Percentiles rank a stretch among this genome's conserved stretches.
These are phyloP conservation scores for Cyanoliseus patagonus DNA, from an alignment of 2,113 vertebrate genomes.

Conservation along the genomic window DNA sequence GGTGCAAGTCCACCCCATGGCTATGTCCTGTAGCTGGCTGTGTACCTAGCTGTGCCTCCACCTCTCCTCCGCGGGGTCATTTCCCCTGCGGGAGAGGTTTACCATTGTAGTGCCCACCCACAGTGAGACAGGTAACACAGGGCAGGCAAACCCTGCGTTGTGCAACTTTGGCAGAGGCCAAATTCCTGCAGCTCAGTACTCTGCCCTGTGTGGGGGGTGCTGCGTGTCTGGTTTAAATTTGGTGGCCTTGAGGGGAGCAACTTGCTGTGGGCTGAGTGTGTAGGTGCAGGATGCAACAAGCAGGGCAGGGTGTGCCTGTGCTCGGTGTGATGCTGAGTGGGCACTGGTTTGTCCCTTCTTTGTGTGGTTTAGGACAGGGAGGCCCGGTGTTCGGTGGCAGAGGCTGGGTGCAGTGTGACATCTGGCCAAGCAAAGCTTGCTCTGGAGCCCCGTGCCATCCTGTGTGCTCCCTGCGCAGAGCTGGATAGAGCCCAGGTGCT, in stretches of 20 bases:
- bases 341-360: neutral
- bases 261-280: rapidly evolving
- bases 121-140: rapidly evolving
- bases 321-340: rapidly evolving
- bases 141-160: neutral
- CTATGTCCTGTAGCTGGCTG: rapidly evolving
- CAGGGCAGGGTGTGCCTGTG: rapidly evolving
- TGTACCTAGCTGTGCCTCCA: rapidly evolving
- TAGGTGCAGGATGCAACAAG: neutral
- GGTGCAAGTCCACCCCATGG: neutral
- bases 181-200: neutral
- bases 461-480: rapidly evolving
- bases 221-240: neutral
- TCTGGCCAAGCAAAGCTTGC: neutral
- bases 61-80: rapidly evolving
- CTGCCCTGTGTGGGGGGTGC: neutral
- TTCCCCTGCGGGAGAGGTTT: neutral
- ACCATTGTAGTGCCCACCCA: neutral
- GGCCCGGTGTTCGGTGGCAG: rapidly evolving
- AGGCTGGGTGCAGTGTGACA: neutral
- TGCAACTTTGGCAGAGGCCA: neutral
- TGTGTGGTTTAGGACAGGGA: rapidly evolving
- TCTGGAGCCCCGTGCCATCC: rapidly evolving
- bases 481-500: rapidly evolving
- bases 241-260: neutral